Conservation (phyloP, 2,888 invertebrate genomes). For the Torymus aiolomorphi region DNA sequence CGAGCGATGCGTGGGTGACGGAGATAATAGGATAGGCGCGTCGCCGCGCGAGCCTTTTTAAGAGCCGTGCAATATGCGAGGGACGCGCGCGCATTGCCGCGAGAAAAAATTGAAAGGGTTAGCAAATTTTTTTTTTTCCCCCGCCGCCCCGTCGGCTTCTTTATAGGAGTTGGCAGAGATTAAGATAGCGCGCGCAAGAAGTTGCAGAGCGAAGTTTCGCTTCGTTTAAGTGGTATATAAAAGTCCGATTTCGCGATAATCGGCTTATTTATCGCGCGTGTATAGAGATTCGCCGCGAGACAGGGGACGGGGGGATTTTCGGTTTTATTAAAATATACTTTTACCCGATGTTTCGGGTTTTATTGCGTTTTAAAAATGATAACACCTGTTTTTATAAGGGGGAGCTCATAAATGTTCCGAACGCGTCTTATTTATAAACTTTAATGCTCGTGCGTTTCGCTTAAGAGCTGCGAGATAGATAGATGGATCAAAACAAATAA, state of each 20-base stretch:
- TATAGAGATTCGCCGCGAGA: background rate
- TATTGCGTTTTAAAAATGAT: background rate
- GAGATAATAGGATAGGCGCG: constrained; percentile 37
- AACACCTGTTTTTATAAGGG: background rate
- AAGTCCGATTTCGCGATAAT: constrained; percentile 45
- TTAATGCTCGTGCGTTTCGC: background rate
- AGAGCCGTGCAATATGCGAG: constrained; percentile 30
- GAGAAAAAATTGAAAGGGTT: constrained; percentile 51
- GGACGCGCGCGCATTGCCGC: background rate
- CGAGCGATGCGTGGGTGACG: constrained; percentile 35
- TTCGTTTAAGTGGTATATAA: constrained; percentile 45
- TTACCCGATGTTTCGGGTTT: constrained; percentile 7
- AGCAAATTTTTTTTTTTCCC: constrained; percentile 45
- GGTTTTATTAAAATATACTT: constrained; percentile 26
- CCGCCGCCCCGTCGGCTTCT: constrained; percentile 24
- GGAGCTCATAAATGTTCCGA: background rate
- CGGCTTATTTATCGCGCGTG: constrained; percentile 48
- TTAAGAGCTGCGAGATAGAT: background rate
- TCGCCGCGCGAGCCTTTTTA: constrained; percentile 34
- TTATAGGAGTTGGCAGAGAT: constrained; percentile 19
- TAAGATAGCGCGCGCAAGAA: constrained; percentile 48
- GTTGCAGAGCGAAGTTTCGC: constrained; percentile 18
- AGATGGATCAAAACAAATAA: background rate
- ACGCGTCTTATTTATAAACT: background rate
- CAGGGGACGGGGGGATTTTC: constrained; percentile 22